A percentile compares a stretch with the other conserved stretches of the same genome.
Evolutionary conservation across 2,797 vertebrate species (phyloP).

Genomic region (Ficedula albicollis): DNA sequence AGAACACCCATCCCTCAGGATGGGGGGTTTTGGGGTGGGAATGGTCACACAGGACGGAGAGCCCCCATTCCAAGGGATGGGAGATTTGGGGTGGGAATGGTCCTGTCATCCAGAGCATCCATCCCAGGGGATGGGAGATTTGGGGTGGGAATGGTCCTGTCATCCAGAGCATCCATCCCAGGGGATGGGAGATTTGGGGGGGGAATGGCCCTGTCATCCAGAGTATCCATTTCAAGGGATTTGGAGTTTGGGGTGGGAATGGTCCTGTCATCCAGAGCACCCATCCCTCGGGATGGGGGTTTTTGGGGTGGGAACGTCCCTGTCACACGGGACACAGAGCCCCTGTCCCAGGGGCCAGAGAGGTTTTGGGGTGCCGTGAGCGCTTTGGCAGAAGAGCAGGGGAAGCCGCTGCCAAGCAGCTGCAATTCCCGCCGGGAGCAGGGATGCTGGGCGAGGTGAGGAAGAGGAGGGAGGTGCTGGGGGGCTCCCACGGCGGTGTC

Average conservation of each 20-base stretch:
- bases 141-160: not conserved
- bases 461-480: not conserved
- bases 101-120: accelerated
- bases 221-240: too few relatives aligned
- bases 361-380: accelerated
- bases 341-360: too few relatives aligned
- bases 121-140: not conserved
- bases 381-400: not conserved
- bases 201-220: too few relatives aligned
- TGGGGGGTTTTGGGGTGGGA: accelerated
- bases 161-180: too few relatives aligned
- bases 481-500: not conserved
- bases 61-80: too few relatives aligned
- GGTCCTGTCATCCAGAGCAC: accelerated
- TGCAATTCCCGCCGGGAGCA: not conserved
- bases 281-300: accelerated
- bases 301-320: not conserved
- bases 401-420: not conserved
- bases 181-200: too few relatives aligned
- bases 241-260: too few relatives aligned
- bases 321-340: too few relatives aligned
- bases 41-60: too few relatives aligned
- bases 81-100: not conserved
- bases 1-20: accelerated
- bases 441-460: not conserved